These are phyloP conservation scores for Sebastes hubbsi DNA, from an alignment of 2,797 vertebrate genomes.

Conservation along the genomic window DNA sequence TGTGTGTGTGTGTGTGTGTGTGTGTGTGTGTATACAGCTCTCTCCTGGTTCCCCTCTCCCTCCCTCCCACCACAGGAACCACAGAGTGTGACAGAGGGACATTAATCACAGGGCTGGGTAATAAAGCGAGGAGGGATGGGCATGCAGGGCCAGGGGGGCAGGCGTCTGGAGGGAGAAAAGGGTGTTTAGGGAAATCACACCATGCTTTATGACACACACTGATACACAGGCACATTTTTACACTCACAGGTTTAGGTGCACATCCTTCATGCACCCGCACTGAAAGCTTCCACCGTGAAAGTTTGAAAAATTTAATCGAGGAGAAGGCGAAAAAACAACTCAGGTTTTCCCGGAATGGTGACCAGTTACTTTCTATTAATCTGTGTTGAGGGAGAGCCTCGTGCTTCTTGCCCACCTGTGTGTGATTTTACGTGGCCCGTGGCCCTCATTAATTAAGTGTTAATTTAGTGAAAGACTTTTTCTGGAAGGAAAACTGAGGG, in stretches of 20 bases:
- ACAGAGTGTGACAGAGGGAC: conserved; percentile 71
- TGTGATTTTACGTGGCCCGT: conserved; percentile 10
- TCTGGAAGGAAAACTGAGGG: conserved; percentile 31
- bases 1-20: not conserved
- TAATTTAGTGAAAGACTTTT: conserved; percentile 47
- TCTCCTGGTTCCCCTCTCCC: conserved; percentile 23
- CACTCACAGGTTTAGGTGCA: conserved; percentile 52
- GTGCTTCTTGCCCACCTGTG: not conserved
- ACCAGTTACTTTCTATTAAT: conserved; percentile 9
- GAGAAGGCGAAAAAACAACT: not conserved
- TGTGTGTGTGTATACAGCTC: conserved; percentile 16
- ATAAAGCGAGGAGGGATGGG: conserved; percentile 76
- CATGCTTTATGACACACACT: conserved; percentile 72
- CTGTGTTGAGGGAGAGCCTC: not conserved
- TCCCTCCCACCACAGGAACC: conserved; percentile 37
- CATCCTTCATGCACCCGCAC: conserved; percentile 20
- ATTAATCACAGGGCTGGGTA: conserved; percentile 81
- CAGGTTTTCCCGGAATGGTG: not conserved
- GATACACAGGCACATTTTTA: conserved; percentile 61
- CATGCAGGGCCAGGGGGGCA: conserved; percentile 68
- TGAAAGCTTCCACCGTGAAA: conserved; percentile 29
- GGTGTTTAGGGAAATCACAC: conserved; percentile 81
- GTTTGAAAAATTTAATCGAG: conserved; percentile 36
- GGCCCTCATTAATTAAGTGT: conserved; percentile 39
- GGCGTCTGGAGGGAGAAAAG: conserved; percentile 68